These are phyloP conservation scores for Alcedo atthis DNA, from an alignment of 2,797 vertebrate genomes.

Conservation along the genomic window DNA sequence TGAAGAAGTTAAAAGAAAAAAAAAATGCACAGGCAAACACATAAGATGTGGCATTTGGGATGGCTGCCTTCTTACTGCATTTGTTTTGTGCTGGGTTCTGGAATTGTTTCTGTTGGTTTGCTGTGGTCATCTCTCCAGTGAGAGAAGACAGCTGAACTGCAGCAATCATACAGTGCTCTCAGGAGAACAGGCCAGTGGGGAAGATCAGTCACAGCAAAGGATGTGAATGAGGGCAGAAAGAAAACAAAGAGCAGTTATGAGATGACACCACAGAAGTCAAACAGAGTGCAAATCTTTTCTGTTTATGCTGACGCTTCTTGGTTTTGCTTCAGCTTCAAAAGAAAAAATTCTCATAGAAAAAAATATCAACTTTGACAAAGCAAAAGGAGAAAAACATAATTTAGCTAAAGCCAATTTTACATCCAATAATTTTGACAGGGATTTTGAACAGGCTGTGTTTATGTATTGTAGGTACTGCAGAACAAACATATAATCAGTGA, in stretches of 20 bases:
- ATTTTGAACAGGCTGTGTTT: conserved; percentile 8
- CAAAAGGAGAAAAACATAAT: background rate
- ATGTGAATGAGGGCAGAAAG: background rate
- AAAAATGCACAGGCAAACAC: background rate
- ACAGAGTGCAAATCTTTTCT: background rate
- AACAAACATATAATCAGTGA: conserved; percentile 55
- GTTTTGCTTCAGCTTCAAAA: background rate
- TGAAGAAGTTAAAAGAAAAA: background rate
- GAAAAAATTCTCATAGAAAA: background rate
- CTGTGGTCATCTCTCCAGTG: background rate
- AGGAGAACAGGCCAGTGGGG: background rate
- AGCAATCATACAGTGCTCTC: background rate
- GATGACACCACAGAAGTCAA: background rate
- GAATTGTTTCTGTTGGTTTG: background rate
- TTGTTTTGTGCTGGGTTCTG: background rate
- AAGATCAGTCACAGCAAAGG: background rate
- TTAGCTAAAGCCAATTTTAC: background rate
- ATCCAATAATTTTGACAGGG: background rate
- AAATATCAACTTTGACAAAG: background rate
- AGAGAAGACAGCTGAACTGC: background rate
- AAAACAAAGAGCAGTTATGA: background rate
- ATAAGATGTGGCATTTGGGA: background rate
- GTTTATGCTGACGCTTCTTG: background rate
- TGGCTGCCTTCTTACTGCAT: background rate
- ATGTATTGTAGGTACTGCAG: conserved; percentile 28